Conservation (phyloP, 2,113 vertebrate genomes). For the Chrysemys picta region DNA sequence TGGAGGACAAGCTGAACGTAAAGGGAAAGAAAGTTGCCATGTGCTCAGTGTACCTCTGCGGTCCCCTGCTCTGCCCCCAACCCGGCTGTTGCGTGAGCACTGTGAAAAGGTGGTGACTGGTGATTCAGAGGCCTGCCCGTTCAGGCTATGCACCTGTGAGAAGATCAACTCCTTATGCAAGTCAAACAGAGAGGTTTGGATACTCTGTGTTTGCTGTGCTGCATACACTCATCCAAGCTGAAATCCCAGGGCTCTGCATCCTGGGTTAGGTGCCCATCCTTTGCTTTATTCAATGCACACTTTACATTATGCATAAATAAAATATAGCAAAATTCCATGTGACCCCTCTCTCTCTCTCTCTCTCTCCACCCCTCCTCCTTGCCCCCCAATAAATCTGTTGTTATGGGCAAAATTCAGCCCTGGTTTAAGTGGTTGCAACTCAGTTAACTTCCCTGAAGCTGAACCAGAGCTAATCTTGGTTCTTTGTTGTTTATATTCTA, state of each 20-base stretch:
- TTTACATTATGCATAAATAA: not conserved
- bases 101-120: no score
- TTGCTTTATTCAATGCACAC: not conserved
- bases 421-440: not conserved
- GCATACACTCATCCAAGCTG: not conserved
- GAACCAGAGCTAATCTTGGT: not conserved
- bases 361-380: accelerated
- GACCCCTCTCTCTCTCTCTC: not conserved
- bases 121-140: no score
- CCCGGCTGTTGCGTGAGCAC: no score
- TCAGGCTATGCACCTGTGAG: no score
- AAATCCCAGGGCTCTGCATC: not conserved
- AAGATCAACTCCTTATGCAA: not conserved
- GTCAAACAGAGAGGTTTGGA: not conserved
- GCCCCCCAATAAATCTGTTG: not conserved
- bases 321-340: not conserved
- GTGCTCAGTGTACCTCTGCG: no score
- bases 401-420: not conserved
- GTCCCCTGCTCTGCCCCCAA: no score
- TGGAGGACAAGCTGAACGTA: no score
- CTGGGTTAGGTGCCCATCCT: not conserved
- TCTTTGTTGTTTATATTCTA: not conserved
- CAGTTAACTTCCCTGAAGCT: not conserved
- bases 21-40: no score
- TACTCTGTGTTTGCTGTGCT: not conserved